These are phyloP conservation scores for Trigoniulus corallinus DNA, from an alignment of 1,140 invertebrate species.

Conservation along the genomic window DNA sequence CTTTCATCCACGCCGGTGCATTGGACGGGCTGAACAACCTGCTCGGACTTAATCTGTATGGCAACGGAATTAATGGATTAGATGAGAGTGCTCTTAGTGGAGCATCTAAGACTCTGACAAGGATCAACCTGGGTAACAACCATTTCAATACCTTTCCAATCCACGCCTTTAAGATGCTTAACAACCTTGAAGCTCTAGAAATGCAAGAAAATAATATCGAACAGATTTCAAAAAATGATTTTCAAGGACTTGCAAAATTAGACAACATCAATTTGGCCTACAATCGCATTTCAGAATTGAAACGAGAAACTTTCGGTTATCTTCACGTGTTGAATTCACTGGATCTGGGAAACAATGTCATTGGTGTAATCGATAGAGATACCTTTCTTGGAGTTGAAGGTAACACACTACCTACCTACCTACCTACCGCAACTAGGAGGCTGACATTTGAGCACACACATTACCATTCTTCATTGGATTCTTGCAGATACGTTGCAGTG, in stretches of 20 bases:
- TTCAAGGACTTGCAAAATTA: slow-evolving; percentile 10
- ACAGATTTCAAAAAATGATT: background rate
- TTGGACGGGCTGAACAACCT: slow-evolving; percentile 16
- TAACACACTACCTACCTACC: background rate
- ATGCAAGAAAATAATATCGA: slow-evolving; percentile 4
- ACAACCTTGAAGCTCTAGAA: slow-evolving; percentile 12
- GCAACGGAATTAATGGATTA: slow-evolving; percentile 17
- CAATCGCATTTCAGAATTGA: slow-evolving; percentile 14
- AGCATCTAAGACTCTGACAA: slow-evolving; percentile 15
- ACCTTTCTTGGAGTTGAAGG: slow-evolving; percentile 16
- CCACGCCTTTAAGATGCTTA: slow-evolving; percentile 7
- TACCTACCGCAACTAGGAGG: background rate
- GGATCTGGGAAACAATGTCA: slow-evolving; percentile 16
- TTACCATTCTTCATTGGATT: background rate
- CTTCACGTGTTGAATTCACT: slow-evolving; percentile 14
- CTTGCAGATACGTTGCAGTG: slow-evolving; percentile 66
- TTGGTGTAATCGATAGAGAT: slow-evolving; percentile 14
- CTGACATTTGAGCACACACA: background rate
- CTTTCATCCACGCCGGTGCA: slow-evolving; percentile 12
- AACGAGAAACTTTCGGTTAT: slow-evolving; percentile 11
- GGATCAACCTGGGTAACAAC: slow-evolving; percentile 18
- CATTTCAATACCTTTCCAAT: slow-evolving; percentile 13
- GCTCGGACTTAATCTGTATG: slow-evolving; percentile 15
- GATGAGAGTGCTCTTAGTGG: slow-evolving; percentile 15
- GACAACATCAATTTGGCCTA: slow-evolving; percentile 15